These are phyloP conservation scores for Helogale parvula DNA, from an alignment of 2,113 vertebrate genomes.

Conservation along the genomic window DNA sequence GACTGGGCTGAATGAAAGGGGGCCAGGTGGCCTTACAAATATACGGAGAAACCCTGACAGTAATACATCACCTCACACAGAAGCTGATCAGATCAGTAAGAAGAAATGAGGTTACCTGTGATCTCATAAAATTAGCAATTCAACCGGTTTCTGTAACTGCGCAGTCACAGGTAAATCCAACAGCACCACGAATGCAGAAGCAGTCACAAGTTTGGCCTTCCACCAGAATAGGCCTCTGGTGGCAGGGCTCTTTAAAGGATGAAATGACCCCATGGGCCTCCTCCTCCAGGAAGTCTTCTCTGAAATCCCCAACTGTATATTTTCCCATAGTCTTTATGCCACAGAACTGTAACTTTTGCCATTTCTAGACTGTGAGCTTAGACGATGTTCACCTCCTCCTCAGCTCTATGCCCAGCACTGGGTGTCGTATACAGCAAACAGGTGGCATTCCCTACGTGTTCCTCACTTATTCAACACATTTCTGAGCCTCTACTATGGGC, in stretches of 20 bases:
- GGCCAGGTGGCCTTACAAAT: neutral
- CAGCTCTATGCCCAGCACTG: neutral
- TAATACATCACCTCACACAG: neutral
- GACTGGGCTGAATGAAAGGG: neutral
- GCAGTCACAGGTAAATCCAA: neutral
- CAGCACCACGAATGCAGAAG: neutral
- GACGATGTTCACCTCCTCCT: neutral
- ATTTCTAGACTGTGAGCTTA: neutral
- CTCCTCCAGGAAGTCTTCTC: slow-evolving; percentile 19
- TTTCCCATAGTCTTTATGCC: neutral
- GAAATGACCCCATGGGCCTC: neutral
- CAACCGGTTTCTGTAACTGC: neutral
- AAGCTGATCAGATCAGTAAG: neutral
- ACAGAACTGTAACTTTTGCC: neutral
- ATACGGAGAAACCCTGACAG: neutral
- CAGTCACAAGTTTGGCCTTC: neutral
- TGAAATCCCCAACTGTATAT: neutral
- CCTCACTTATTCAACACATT: neutral
- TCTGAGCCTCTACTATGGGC: neutral
- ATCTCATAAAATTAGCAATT: neutral
- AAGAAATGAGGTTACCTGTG: neutral
- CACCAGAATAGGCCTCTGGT: neutral
- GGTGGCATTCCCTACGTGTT: neutral
- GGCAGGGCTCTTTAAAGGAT: neutral
- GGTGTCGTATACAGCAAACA: neutral